phyloP scores from a whole-genome alignment of 2,797 vertebrate genomes.

The Intellagama lesueurii region DNA sequence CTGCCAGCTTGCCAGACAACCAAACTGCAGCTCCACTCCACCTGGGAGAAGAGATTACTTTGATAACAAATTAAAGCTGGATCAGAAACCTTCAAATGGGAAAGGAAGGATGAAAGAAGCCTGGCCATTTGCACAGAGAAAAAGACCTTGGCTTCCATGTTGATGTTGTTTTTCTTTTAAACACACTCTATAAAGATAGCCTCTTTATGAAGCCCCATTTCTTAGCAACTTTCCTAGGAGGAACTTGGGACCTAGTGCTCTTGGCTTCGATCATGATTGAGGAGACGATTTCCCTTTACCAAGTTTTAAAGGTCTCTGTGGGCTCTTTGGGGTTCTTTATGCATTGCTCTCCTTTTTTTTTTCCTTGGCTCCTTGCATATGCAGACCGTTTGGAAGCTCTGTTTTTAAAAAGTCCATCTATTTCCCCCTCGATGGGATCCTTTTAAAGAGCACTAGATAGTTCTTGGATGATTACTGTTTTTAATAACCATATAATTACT shows the following conservation, averaged over 20 bases:
- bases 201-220: slow-evolving; percentile 79
- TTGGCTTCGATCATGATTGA: slow-evolving; percentile 76
- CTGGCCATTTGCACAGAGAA: slow-evolving; percentile 75
- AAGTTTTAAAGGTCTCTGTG: slow-evolving; percentile 72
- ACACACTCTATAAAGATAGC: slow-evolving; percentile 73
- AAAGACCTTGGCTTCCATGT: slow-evolving; percentile 58
- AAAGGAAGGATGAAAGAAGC: slow-evolving; percentile 70
- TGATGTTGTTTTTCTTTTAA: slow-evolving; percentile 65
- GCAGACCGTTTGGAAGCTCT: slow-evolving; percentile 77
- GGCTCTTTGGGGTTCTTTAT: slow-evolving; percentile 82
- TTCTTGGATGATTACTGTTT: slow-evolving; percentile 84
- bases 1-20: slow-evolving; percentile 74
- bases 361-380: slow-evolving; percentile 71
- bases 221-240: slow-evolving; percentile 75
- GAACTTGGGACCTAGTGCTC: slow-evolving; percentile 57
- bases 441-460: slow-evolving; percentile 75
- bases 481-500: slow-evolving; percentile 84
- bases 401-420: slow-evolving; percentile 78
- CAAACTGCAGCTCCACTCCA: slow-evolving; percentile 76
- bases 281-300: slow-evolving; percentile 77
- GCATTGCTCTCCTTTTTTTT: slow-evolving; percentile 45
- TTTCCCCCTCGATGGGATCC: slow-evolving; percentile 77
- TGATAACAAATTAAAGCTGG: slow-evolving; percentile 83
- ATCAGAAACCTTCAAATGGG: slow-evolving; percentile 70
- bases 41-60: slow-evolving; percentile 77